These are phyloP conservation scores for Channallabes apus DNA, from an alignment of 2,797 vertebrate species.

Conservation along the genomic window DNA sequence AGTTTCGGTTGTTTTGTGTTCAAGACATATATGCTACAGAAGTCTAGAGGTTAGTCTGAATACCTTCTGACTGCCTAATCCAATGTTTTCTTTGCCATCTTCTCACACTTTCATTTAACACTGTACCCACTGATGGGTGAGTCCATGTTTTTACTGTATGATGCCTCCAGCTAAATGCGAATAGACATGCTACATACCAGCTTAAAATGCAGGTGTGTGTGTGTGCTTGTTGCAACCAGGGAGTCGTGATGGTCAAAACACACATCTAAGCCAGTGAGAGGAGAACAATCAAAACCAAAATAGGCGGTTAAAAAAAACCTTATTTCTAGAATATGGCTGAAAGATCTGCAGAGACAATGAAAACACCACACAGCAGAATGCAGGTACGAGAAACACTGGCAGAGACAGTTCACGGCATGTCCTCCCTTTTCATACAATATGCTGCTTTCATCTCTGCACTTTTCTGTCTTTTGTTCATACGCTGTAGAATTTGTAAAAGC, in stretches of 20 bases:
- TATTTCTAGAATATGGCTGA: slow-evolving; percentile 73
- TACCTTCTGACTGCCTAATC: neutral
- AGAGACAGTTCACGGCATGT: slow-evolving; percentile 30
- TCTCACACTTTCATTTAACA: neutral
- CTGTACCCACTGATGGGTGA: neutral
- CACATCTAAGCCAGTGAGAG: slow-evolving; percentile 11
- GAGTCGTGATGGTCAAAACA: neutral
- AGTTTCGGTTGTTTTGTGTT: neutral
- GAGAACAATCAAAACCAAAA: slow-evolving; percentile 38
- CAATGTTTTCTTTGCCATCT: neutral
- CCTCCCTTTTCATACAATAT: slow-evolving; percentile 34
- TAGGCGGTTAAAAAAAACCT: slow-evolving; percentile 61
- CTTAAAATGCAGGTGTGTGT: neutral
- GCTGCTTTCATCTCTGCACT: slow-evolving; percentile 6
- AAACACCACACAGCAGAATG: slow-evolving; percentile 57
- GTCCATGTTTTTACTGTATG: neutral
- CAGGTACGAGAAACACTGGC: slow-evolving; percentile 18
- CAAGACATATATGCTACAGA: neutral
- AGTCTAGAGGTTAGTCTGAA: neutral
- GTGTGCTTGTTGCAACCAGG: too few relatives aligned
- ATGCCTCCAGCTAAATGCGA: neutral
- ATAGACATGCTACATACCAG: neutral
- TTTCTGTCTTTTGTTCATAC: neutral
- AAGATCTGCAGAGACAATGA: slow-evolving; percentile 64
- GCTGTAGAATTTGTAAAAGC: neutral